A percentile compares a stretch with the other conserved stretches of the same genome.
Conservation (phyloP, 2,797 vertebrate genomes). For the Threskiornis aethiopicus region DNA sequence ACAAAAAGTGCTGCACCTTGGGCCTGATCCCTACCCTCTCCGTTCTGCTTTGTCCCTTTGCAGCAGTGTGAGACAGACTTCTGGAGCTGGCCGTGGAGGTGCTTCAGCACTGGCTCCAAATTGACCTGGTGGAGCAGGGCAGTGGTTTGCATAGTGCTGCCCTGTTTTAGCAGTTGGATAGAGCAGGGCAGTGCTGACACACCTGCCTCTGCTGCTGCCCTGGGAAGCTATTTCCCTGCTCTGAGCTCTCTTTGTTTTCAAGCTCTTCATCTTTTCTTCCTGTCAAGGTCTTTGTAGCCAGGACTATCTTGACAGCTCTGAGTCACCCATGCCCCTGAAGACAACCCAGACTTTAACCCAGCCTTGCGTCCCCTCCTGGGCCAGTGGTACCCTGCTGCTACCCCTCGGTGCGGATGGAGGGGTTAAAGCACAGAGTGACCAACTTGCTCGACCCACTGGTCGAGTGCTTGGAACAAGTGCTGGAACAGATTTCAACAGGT, state of each 20-base stretch:
- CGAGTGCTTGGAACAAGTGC: background rate
- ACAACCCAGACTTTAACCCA: background rate
- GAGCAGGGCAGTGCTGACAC: background rate
- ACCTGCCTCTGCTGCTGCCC: background rate
- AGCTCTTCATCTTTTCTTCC: background rate
- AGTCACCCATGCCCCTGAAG: background rate
- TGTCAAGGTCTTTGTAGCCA: background rate
- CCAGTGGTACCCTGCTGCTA: background rate
- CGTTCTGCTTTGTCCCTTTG: background rate
- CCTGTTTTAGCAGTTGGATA: fast-evolving
- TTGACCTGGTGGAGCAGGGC: background rate
- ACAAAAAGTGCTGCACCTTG: background rate
- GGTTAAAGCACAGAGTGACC: background rate
- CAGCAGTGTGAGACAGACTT: background rate
- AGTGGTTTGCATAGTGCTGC: background rate
- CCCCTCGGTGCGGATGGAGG: background rate
- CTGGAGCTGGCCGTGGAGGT: background rate
- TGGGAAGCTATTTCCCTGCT: background rate
- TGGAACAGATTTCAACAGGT: background rate
- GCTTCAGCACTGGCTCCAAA: background rate
- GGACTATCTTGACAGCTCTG: background rate
- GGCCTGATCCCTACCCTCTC: background rate
- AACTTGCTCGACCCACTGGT: background rate
- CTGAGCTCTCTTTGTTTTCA: background rate
- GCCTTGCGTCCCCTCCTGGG: background rate